Evolutionary conservation across 2,797 vertebrate species (phyloP), one percentile per base, ranked within the genome.

Genomic region (Morelia viridis): DNA sequence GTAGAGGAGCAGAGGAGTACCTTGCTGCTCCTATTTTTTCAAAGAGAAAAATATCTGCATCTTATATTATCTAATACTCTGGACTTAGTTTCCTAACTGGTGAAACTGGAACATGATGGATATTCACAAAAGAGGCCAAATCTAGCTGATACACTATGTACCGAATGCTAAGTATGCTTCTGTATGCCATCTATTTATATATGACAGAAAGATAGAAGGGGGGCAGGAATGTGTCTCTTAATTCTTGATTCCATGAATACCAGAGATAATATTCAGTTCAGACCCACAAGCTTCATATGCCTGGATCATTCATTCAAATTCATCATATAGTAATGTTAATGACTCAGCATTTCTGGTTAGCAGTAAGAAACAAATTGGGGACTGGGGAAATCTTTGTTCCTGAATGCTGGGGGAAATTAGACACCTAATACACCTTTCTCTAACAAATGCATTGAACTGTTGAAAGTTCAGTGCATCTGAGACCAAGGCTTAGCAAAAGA

Each of bases 21-120:
- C 35, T 71, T 71, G 17, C 19, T 71, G 31, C 35, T 76, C 17
- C 41, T 46, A 80, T 24, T 22, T 80, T 46, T 80, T 46, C 35
- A 80, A 9, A 80, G 90, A 92, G 94, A 94, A 65, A 71, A 89
- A 80, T 93, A 95, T 92, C 89, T 94, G 88, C 76, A 62, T n/a
- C 24, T 19, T 50, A 91, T 92, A 94, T 95, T 95, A 89, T 57
- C 91, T 84, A 90, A 58, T 26, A 41, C 58, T 10, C 65, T 90
- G 85, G 65, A 58, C 84, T 93, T 65, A 2, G 17, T 85, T 93
- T 92, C 71, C 91, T 87, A 19, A 80, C 53, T 11, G 3, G 22
- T 87, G 56, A 92, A 90, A 92, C 31, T 41, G 26, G 50, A 90
- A 31, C 46, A 85, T 41, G 76, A 31, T 92, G 76, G 26, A 35